Base-by-base conservation (phyloP, 2,888 invertebrate genomes). In the Erebia aethiops region DNA sequence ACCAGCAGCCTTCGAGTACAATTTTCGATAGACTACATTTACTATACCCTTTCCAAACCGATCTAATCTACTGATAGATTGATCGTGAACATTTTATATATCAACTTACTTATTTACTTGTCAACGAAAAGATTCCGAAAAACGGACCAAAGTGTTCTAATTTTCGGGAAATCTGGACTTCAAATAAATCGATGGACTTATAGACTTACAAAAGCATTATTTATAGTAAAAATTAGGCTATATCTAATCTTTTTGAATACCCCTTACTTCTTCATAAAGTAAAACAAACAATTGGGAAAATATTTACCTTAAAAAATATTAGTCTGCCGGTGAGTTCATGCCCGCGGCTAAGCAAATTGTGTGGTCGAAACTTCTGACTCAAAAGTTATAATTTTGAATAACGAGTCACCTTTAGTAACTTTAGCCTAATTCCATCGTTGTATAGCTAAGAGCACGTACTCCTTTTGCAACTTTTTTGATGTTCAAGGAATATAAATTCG, bases 1-100 rank as follows among this genome's bases (percentile, higher is more conserved):
- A 83, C 86, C 87, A 83, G 87, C 78, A 79, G 78, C 84, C 84
- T 85, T 86, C 83, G 78, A 85, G 82, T 83, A 84, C 82, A 82
- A 80, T 86, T 84, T 88, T 89, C 86, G 87, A 88, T 85, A 80
- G 82, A 83, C 84, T 79, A 79, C 77, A 80, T 79, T 79, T 81
- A 83, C 81, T 77, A 81, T 78, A 77, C 76, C 77, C 81, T 84
- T 84, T 83, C 84, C 82, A 79, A 77, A 81, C 76, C 79, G 77
- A 82, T 85, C 78, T 80, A 77, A 83, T 81, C 81, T 81, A 71
- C 69, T 73, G 71, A 67, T 71, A 71, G 76, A 78, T 77, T 74
- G 68, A 76, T 76, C 70, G 75, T 26, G 9, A 49, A 13, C 14
- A 49, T 9, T 49, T 62, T 1, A 49, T 21, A 49, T 11, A 9